Evolutionary conservation across 1,140 invertebrate genomes (phyloP), one percentile per base, ranked within the genome.

Genomic region (Anoplolepis gracilipes): DNA sequence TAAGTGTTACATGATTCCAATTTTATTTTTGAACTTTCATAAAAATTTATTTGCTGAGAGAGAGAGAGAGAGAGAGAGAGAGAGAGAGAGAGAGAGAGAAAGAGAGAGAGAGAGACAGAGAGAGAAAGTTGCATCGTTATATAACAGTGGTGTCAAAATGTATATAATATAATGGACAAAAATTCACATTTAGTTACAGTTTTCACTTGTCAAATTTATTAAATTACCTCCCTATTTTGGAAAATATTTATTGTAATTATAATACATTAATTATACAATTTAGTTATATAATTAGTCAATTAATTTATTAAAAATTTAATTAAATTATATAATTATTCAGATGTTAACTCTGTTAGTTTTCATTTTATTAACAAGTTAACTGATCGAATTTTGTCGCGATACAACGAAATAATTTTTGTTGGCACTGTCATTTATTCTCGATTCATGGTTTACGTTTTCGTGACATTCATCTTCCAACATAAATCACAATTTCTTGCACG

Each of bases 401-500:
- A 46, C n/a, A 55, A 59, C 22, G 30, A 59, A 61, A 73, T 25
- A 39, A 59, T 1, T 61, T 73, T 75, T 39, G 57, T 59, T 8
- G 7, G 10, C 57, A 59, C n/a, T 11, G 7, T 62, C 1, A 19
- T 62, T 25, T 64, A 33, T 75, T 42, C 1, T 78, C 28, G 16
- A 22, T 30, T 46, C 28, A 49, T n/a, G 16, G 16, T 61, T 75
- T 22, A 25, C 7, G 53, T 61, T 72, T 55, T 82, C 33, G 11
- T 22, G 19, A 46, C 39, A 78, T 8, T 78, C n/a, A n/a, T n/a
- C 13, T 65, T 16, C 11, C 39, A 25, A 30, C 49, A 10, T 39
- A 82, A 82, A 82, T 82, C 22, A n/a, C n/a, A 55, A 70, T 69
- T 49, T 55, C 10, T 30, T n/a, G n/a, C n/a, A n/a, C 65, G 0